Percentiles rank a stretch among this genome's conserved stretches.
Conservation (phyloP, 2,797 vertebrate genomes). For the Phaenicophaeus curvirostris region DNA sequence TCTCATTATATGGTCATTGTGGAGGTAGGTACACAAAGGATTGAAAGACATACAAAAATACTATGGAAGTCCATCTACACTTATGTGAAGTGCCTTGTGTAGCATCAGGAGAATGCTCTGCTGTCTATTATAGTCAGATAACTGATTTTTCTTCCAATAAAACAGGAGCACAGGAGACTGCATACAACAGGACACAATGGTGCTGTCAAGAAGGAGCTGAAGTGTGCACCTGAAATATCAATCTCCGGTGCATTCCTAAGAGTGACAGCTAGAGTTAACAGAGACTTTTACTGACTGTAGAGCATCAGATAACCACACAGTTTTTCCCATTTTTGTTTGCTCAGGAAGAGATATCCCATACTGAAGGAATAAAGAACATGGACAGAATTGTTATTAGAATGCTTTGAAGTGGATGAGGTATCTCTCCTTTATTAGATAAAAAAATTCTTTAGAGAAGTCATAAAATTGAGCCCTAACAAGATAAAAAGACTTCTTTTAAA, state of each 20-base stretch:
- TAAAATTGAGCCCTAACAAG: not conserved
- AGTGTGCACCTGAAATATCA: not conserved
- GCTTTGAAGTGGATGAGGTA: not conserved
- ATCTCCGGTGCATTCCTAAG: not conserved
- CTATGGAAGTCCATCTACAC: not conserved
- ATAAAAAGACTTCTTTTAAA: not conserved
- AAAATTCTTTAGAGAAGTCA: not conserved
- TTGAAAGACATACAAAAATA: not conserved
- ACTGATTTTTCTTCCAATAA: not conserved
- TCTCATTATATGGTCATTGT: not conserved
- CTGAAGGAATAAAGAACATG: not conserved
- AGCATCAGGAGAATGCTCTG: not conserved
- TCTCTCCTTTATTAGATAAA: not conserved
- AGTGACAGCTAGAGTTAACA: not conserved
- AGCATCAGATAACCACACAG: not conserved
- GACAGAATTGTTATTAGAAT: not conserved
- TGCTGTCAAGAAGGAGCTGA: not conserved
- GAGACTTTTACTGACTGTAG: not conserved
- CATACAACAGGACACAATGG: not conserved
- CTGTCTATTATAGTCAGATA: not conserved
- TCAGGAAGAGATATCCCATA: not conserved
- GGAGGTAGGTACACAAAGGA: not conserved
- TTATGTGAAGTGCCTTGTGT: fast-evolving
- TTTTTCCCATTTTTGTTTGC: not conserved
- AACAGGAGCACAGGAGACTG: not conserved